Percentiles rank a stretch among this genome's conserved stretches.
Conservation (phyloP, 1,140 invertebrate species). For the Microvelia longipes region DNA sequence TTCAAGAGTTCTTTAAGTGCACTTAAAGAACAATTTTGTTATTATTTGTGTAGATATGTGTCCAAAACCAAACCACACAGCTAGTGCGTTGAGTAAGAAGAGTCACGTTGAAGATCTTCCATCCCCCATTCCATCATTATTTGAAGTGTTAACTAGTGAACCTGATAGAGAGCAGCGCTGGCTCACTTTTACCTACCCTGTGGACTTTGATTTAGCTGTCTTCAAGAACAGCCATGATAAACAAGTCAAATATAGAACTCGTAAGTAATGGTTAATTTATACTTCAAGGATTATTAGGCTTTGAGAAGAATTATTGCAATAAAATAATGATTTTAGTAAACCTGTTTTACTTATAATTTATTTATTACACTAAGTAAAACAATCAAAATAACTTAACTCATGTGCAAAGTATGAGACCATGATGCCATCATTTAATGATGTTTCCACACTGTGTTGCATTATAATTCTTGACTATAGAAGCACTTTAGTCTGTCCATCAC, state of each 20-base stretch:
- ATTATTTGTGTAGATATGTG: slow-evolving; percentile 55
- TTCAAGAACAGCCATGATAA: slow-evolving; percentile 40
- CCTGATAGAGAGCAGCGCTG: slow-evolving; percentile 55
- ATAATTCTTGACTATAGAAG: too few species aligned
- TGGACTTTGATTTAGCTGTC: slow-evolving; percentile 44
- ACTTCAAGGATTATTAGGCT: too few species aligned
- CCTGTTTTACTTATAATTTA: neutral
- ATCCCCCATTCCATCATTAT: slow-evolving; percentile 66
- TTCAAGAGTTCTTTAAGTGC: too few species aligned
- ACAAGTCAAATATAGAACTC: slow-evolving; percentile 49
- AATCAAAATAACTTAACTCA: too few species aligned
- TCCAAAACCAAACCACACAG: slow-evolving; percentile 63
- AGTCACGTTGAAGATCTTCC: slow-evolving; percentile 76
- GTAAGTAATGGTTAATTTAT: slow-evolving; percentile 34
- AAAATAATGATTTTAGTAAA: neutral
- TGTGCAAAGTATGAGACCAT: too few species aligned
- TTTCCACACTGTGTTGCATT: too few species aligned
- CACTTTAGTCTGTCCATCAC: too few species aligned
- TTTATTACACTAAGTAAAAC: too few species aligned
- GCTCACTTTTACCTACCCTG: slow-evolving; percentile 60
- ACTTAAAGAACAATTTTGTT: too few species aligned
- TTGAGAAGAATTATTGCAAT: too few species aligned
- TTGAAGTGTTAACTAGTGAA: slow-evolving; percentile 62
- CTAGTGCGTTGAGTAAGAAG: slow-evolving; percentile 49
- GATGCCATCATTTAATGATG: too few species aligned